Percentiles rank a stretch among this genome's conserved stretches.
phyloP scores from a whole-genome alignment of 2,113 vertebrate genomes.

The Toxostoma redivivum region DNA sequence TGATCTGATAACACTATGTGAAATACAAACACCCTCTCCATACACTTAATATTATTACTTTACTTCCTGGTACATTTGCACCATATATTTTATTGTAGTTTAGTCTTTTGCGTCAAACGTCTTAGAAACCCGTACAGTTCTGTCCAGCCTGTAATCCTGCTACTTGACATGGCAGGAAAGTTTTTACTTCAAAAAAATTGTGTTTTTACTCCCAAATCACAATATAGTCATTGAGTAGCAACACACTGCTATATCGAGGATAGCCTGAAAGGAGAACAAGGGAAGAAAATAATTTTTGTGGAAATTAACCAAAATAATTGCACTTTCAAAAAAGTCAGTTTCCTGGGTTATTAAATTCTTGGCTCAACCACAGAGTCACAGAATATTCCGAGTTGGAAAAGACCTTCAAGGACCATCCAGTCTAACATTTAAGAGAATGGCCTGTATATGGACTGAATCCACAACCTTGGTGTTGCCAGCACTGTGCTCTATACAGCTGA shows the following conservation, averaged over 20 bases:
- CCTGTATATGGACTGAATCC: accelerated
- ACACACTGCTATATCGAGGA: neutral
- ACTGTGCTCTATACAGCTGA: accelerated
- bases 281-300: neutral
- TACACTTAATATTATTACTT: neutral
- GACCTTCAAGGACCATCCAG: neutral
- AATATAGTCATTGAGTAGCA: neutral
- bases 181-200: neutral
- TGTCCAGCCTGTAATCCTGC: neutral
- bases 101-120: neutral
- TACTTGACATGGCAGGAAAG: neutral
- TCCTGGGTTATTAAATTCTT: neutral
- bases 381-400: neutral
- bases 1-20: neutral
- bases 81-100: neutral
- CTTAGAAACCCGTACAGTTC: neutral
- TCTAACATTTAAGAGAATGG: neutral
- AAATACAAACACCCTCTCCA: neutral
- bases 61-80: neutral
- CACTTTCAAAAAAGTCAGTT: neutral
- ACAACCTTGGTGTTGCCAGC: neutral
- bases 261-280: neutral
- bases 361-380: neutral
- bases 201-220: neutral
- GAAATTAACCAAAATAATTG: neutral